A percentile compares a stretch with the other conserved stretches of the same genome.
phyloP scores from a whole-genome alignment of 2,888 invertebrate genomes.

The Smittia sp. region DNA sequence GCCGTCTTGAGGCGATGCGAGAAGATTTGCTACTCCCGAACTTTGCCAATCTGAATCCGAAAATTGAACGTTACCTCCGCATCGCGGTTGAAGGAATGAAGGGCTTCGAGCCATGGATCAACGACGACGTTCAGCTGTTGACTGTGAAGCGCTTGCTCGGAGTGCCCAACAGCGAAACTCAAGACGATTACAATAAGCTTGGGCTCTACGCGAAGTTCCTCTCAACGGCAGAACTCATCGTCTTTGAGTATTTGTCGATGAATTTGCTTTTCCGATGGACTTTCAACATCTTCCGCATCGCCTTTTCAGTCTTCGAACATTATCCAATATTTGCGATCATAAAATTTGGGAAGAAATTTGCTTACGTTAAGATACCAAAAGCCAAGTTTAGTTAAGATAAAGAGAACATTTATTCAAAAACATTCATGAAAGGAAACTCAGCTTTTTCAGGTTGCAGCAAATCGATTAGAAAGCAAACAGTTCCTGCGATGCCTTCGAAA shows the following conservation, averaged over 20 bases:
- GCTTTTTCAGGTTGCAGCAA: conserved; percentile 69
- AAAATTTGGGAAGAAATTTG: conserved; percentile 61
- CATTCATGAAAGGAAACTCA: conserved; percentile 80
- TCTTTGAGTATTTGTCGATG: conserved; percentile 53
- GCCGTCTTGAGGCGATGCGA: conserved; percentile 55
- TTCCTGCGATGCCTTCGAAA: conserved; percentile 84
- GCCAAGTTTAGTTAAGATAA: not conserved
- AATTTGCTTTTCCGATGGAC: conserved; percentile 59
- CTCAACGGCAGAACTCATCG: conserved; percentile 48
- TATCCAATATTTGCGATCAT: conserved; percentile 69
- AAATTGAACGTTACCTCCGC: conserved; percentile 64
- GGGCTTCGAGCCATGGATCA: conserved; percentile 63
- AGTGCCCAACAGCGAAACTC: conserved; percentile 51
- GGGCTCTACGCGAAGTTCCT: conserved; percentile 53
- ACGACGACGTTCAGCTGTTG: conserved; percentile 55
- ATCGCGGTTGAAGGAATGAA: conserved; percentile 68
- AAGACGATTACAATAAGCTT: conserved; percentile 52
- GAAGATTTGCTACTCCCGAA: conserved; percentile 63
- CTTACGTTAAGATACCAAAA: conserved; percentile 59
- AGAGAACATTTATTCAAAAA: conserved; percentile 53
- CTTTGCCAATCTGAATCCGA: conserved; percentile 59
- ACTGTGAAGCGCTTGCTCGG: conserved; percentile 45
- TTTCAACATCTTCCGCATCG: conserved; percentile 57
- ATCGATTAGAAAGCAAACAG: conserved; percentile 78
- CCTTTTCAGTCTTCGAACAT: conserved; percentile 58